Percentiles rank a stretch among this genome's conserved stretches.
Conservation (phyloP, 2,797 vertebrate genomes). For the Mormyrops boulengeri region DNA sequence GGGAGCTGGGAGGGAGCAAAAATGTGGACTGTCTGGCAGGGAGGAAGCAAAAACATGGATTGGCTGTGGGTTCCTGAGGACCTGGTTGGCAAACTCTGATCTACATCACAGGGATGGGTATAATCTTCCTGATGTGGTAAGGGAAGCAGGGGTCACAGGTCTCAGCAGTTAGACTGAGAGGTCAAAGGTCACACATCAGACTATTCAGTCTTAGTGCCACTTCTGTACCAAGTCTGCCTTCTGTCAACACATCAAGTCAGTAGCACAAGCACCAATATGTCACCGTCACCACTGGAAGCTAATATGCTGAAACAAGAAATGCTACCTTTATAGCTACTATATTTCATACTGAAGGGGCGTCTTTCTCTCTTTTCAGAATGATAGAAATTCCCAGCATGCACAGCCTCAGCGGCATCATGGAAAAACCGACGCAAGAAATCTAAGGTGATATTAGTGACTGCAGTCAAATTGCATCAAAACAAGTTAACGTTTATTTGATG, state of each 20-base stretch:
- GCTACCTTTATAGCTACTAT: not conserved
- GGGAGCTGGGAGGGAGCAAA: not conserved
- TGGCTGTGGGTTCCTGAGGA: not conserved
- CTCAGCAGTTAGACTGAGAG: conserved; percentile 12
- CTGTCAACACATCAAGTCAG: not conserved
- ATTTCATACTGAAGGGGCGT: not conserved
- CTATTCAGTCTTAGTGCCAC: not conserved
- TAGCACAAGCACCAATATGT: not conserved
- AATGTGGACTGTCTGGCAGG: not conserved
- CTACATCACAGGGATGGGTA: conserved; percentile 21
- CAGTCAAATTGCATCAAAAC: not conserved
- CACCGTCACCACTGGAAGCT: not conserved
- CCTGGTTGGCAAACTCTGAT: not conserved
- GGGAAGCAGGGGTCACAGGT: conserved; percentile 43
- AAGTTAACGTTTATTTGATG: not conserved
- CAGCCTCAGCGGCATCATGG: not conserved
- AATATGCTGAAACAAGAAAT: not conserved
- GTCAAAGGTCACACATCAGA: not conserved
- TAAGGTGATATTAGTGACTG: not conserved
- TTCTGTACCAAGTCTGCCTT: not conserved
- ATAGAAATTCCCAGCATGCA: not conserved
- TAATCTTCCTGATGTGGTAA: conserved; percentile 32
- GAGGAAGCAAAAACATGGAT: not conserved
- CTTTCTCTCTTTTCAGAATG: not conserved
- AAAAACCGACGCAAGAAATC: not conserved